Evolutionary conservation across 1,140 invertebrate species (phyloP), one percentile per base, ranked within the genome.

Genomic region (Diabrotica undecimpunctata): DNA sequence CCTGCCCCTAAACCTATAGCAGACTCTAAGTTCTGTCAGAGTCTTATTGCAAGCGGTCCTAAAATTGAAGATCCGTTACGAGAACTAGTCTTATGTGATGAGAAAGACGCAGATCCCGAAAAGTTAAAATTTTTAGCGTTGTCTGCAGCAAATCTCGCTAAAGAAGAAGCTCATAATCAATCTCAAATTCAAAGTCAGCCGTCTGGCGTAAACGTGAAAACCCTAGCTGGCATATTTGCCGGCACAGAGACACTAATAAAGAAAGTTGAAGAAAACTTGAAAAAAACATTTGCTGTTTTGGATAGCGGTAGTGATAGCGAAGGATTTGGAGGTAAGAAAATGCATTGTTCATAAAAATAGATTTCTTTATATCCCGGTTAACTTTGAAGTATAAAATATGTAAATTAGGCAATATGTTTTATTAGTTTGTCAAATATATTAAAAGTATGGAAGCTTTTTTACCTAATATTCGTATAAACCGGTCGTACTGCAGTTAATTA

Each of bases 221-320:
- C 66, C 62, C 66, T 79, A 10, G 74, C 77, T 11, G 78, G 75
- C 39, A 78, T 79, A 61, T 78, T 79, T 66, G 69, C 77, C 5
- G 77, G 76, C 7, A 77, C 76, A 6, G 77, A 77, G 36, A 73
- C 67, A 9, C 75, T 78, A 54, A 73, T 75, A 2, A 75, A 74
- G 61, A 83, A 82, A 67, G 74, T 82, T 39, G 79, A 81, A 64
- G 78, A 79, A 63, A 82, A 78, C 55, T 72, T 81, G 55, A 81
- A 79, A 69, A 81, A 81, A 72, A 76, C 81, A 41, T 82, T 81
- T 67, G 76, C 79, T 5, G 77, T 78, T 9, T 72, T 84, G 25
- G 85, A 88, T 65, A 1, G n/a, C n/a, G 84, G 85, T 0, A 88
- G 86, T 70, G 87, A 89, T 73, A 88, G 86, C 74, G 87, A 89